Percentiles rank a stretch among this genome's conserved stretches.
phyloP scores from a whole-genome alignment of 1,140 invertebrate genomes.

The Drosophila eugracilis region DNA sequence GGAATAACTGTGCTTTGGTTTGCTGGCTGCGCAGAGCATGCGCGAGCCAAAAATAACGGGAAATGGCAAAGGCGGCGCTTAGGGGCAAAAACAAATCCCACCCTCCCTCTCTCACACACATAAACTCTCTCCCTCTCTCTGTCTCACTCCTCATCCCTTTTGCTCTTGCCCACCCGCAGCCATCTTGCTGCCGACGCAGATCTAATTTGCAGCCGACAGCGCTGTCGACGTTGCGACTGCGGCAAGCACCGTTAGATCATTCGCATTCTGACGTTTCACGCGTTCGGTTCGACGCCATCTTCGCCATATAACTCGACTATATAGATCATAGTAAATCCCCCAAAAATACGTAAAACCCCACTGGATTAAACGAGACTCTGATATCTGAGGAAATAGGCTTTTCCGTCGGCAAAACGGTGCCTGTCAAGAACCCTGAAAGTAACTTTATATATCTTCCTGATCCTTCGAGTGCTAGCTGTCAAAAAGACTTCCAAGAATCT shows the following conservation, averaged over 20 bases:
- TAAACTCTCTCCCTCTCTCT: not conserved
- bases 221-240: conserved; percentile 59
- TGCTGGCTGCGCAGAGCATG: conserved; percentile 65
- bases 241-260: conserved; percentile 71
- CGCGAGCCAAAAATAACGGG: conserved; percentile 67
- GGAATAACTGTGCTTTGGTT: conserved; percentile 56
- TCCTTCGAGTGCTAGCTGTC: not conserved
- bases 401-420: conserved; percentile 8
- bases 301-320: not conserved
- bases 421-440: not conserved
- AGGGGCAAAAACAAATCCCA: conserved; percentile 40
- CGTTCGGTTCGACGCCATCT: conserved; percentile 62
- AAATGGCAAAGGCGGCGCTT: conserved; percentile 80
- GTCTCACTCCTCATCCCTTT: conserved; percentile 23
- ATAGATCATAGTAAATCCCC: conserved; percentile 2
- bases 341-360: conserved; percentile 18
- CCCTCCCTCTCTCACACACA: conserved; percentile 2
- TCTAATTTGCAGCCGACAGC: conserved; percentile 47
- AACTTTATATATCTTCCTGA: not conserved
- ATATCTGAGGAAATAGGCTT: not conserved
- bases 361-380: conserved; percentile 8
- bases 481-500: not conserved
- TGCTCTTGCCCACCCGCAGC: conserved; percentile 54
- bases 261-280: conserved; percentile 72
- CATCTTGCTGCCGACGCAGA: conserved; percentile 52